A percentile compares a stretch with the other conserved stretches of the same genome.
phyloP scores from a whole-genome alignment of 2,797 vertebrate genomes.

The Phaenicophaeus curvirostris region DNA sequence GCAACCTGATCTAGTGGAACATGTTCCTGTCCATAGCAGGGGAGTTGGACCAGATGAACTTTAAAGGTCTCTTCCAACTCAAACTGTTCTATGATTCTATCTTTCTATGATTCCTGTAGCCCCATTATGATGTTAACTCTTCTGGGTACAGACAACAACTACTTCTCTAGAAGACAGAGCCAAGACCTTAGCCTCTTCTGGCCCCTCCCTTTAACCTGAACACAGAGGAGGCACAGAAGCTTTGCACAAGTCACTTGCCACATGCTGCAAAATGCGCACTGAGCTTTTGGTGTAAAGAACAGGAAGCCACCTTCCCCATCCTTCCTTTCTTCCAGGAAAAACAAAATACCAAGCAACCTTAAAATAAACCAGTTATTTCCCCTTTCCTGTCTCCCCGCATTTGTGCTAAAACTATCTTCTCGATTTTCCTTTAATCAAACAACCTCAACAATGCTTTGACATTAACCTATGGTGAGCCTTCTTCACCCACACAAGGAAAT shows the following conservation, averaged over 20 bases:
- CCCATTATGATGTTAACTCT: not conserved
- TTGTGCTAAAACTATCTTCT: not conserved
- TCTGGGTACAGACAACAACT: not conserved
- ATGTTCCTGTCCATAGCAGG: not conserved
- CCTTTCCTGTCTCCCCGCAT: not conserved
- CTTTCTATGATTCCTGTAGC: not conserved
- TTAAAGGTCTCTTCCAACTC: not conserved
- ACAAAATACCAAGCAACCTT: not conserved
- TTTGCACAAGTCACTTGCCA: not conserved
- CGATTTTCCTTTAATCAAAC: not conserved
- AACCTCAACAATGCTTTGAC: not conserved
- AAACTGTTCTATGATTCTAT: not conserved
- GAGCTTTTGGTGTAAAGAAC: conserved; percentile 7
- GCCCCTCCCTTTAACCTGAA: not conserved
- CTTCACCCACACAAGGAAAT: not conserved
- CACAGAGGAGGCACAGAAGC: not conserved
- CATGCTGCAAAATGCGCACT: not conserved
- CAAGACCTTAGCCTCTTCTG: not conserved
- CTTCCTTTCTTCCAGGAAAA: conserved; percentile 51
- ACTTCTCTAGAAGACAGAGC: not conserved
- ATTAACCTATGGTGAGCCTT: not conserved
- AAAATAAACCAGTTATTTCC: not conserved
- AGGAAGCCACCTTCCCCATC: conserved; percentile 38
- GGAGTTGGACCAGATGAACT: rapidly evolving
- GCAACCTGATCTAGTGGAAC: not conserved